Evolutionary conservation across 2,797 vertebrate genomes (phyloP).

Genomic region (Meda fulgida): DNA sequence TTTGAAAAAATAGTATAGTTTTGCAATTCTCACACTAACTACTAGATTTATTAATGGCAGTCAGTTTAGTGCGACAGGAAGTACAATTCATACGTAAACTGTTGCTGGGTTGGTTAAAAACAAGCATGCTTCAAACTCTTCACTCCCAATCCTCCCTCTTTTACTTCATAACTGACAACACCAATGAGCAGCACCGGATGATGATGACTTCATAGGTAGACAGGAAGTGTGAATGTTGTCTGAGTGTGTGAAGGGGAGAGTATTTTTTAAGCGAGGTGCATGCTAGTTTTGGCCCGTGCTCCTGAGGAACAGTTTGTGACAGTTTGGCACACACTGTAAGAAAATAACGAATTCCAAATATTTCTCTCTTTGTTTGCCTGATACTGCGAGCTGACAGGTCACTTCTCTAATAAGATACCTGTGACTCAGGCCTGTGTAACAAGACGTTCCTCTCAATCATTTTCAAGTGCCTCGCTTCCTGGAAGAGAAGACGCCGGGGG

Average conservation of each 20-base stretch:
- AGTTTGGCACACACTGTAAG: constrained; percentile 44
- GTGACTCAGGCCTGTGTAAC: constrained; percentile 50
- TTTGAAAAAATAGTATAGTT: neutral
- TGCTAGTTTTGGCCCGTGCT: neutral
- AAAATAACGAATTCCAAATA: constrained; percentile 43
- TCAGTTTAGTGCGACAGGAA: neutral
- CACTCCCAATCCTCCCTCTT: constrained; percentile 1
- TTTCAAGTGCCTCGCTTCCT: constrained; percentile 34
- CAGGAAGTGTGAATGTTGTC: constrained; percentile 20
- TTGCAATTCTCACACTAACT: neutral
- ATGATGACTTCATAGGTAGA: constrained; percentile 38
- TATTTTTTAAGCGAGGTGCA: neutral
- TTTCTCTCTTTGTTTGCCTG: constrained; percentile 30
- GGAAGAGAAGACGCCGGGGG: neutral
- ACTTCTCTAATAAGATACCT: constrained; percentile 53
- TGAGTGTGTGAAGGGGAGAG: constrained; percentile 13
- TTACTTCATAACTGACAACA: constrained; percentile 32
- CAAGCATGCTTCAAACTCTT: constrained; percentile 2
- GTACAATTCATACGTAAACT: neutral
- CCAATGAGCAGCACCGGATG: constrained; percentile 23
- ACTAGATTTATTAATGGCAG: neutral
- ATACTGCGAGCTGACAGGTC: constrained; percentile 32
- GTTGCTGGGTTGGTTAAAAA: constrained; percentile 6
- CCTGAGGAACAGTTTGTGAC: constrained; percentile 41
- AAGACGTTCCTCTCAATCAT: constrained; percentile 48